These are phyloP conservation scores for Cephalotes varians DNA, from an alignment of 2,888 invertebrate species.

Conservation along the genomic window DNA sequence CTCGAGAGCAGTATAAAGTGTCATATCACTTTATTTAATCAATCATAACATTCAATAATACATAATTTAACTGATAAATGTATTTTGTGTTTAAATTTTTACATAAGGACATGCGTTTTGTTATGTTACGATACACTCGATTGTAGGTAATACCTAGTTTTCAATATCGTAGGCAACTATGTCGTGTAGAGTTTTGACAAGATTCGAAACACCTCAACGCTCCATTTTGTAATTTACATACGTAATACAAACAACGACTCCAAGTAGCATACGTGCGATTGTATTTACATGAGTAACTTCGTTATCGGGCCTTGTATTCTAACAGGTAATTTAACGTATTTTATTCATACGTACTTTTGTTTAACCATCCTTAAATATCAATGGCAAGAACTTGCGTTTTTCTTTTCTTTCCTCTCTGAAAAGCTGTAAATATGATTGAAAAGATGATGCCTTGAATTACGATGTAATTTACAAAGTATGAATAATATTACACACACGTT, in stretches of 20 bases:
- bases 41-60: conserved; percentile 86
- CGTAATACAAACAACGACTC: conserved; percentile 77
- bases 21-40: conserved; percentile 85
- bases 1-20: conserved; percentile 83
- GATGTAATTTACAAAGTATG: conserved; percentile 81
- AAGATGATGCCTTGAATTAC: conserved; percentile 75
- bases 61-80: conserved; percentile 85
- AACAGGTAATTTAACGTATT: conserved; percentile 28
- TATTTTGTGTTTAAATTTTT: conserved; percentile 82
- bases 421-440: conserved; percentile 63
- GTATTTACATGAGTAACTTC: conserved; percentile 74
- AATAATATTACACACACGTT: conserved; percentile 80
- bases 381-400: conserved; percentile 36
- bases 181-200: conserved; percentile 83
- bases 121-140: conserved; percentile 84
- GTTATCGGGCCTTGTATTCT: conserved; percentile 62
- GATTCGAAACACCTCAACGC: conserved; percentile 82
- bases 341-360: conserved; percentile 56
- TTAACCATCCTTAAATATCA: conserved; percentile 29
- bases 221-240: conserved; percentile 82
- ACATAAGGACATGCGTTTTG: conserved; percentile 83
- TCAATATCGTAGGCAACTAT: conserved; percentile 84
- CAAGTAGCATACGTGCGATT: conserved; percentile 64
- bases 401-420: not conserved
- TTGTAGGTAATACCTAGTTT: conserved; percentile 80